Percentiles rank a stretch among this genome's conserved stretches.
Conservation (phyloP, 1,140 invertebrate species). For the Drosophila nannoptera region DNA sequence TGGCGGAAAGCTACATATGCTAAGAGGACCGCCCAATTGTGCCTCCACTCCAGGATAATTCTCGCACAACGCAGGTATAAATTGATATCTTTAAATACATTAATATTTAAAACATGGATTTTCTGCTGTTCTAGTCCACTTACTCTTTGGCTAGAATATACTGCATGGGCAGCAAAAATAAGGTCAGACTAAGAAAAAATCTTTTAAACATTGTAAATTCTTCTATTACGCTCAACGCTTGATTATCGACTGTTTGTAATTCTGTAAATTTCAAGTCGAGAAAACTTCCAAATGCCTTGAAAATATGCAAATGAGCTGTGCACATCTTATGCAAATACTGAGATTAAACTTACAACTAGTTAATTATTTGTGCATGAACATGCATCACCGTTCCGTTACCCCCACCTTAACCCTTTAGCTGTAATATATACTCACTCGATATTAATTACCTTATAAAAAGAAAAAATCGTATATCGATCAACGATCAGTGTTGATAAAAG, state of each 20-base stretch:
- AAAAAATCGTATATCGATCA: slow-evolving; percentile 23
- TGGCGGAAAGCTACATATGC: slow-evolving; percentile 55
- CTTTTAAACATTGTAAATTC: slow-evolving; percentile 30
- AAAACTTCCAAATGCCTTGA: slow-evolving; percentile 22
- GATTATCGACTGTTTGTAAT: slow-evolving; percentile 23
- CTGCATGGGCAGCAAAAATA: slow-evolving; percentile 15
- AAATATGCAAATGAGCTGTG: slow-evolving; percentile 37
- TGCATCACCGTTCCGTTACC: slow-evolving; percentile 37
- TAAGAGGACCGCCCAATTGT: slow-evolving; percentile 45
- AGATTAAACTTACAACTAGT: slow-evolving; percentile 8
- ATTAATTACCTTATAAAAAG: neutral
- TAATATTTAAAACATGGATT: neutral
- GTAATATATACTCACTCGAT: slow-evolving; percentile 1
- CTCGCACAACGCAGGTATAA: slow-evolving; percentile 45
- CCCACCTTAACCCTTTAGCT: neutral
- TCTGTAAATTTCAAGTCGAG: slow-evolving; percentile 14
- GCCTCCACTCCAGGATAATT: slow-evolving; percentile 37
- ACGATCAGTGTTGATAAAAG: slow-evolving; percentile 1
- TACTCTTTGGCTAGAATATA: slow-evolving; percentile 30
- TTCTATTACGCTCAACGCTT: slow-evolving; percentile 13
- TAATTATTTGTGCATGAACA: neutral
- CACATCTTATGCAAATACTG: slow-evolving; percentile 41
- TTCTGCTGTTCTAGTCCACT: neutral
- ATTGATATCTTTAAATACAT: slow-evolving; percentile 40
- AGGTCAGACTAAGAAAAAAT: slow-evolving; percentile 4